phyloP scores from a whole-genome alignment of 2,797 vertebrate species.

The Acanthurus leucopareius region DNA sequence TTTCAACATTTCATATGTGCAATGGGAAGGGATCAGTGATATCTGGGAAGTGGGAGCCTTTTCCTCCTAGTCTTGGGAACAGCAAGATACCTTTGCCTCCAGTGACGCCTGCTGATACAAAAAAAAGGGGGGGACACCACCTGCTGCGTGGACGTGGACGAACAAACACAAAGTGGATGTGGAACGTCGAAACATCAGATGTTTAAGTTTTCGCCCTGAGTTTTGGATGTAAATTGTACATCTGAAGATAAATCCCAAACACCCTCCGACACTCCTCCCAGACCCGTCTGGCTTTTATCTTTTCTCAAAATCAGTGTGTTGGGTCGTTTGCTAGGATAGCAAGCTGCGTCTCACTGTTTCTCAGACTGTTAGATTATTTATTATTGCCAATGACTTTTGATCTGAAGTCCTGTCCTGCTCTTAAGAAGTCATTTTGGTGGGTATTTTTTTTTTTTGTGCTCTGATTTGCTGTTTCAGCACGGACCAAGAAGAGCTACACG shows the following conservation, averaged over 20 bases:
- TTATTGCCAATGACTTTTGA: conserved; percentile 72
- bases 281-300: conserved; percentile 33
- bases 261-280: conserved; percentile 24
- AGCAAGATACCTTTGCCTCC: conserved; percentile 24
- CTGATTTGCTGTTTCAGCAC: conserved; percentile 64
- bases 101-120: conserved; percentile 58
- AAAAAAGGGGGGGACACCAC: background rate
- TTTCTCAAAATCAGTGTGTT: conserved; percentile 40
- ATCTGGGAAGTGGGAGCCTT: conserved; percentile 30
- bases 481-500: conserved; percentile 72
- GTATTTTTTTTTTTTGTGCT: conserved; percentile 51
- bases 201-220: conserved; percentile 36
- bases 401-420: conserved; percentile 68
- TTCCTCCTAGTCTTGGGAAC: conserved; percentile 36
- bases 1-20: conserved; percentile 27
- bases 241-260: conserved; percentile 20
- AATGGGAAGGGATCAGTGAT: conserved; percentile 13
- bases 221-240: conserved; percentile 38
- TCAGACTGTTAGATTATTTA: conserved; percentile 84
- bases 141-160: conserved; percentile 14
- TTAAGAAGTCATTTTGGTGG: conserved; percentile 48
- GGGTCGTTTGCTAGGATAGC: conserved; percentile 23
- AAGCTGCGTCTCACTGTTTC: conserved; percentile 37
- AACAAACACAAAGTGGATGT: conserved; percentile 1
- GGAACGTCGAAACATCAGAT: conserved; percentile 41